Percentiles rank a stretch among this genome's conserved stretches.
Evolutionary conservation across 2,113 vertebrate genomes (phyloP).

Genomic region (Dasyurus viverrinus): DNA sequence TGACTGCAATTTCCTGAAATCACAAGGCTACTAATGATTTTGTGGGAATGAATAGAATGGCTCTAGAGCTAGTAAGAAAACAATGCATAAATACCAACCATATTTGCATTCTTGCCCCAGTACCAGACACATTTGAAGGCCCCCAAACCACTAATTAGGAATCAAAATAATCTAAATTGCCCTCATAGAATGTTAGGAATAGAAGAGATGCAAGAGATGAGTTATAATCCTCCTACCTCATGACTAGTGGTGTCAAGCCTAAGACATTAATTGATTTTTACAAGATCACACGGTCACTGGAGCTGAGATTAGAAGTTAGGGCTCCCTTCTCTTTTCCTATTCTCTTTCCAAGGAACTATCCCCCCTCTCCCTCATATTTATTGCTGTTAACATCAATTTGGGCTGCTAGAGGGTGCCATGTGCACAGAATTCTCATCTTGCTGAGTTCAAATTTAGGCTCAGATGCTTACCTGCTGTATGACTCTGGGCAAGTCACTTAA

Average conservation of each 20-base stretch:
- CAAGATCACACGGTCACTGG: not conserved
- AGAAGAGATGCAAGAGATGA: not conserved
- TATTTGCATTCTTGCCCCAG: not conserved
- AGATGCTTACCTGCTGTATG: not conserved
- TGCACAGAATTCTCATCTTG: not conserved
- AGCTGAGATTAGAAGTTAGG: not conserved
- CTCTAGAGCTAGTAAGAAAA: not conserved
- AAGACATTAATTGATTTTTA: not conserved
- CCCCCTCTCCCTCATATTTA: not conserved
- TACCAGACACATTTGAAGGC: slow-evolving; percentile 6
- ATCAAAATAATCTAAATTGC: not conserved
- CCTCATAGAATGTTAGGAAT: not conserved
- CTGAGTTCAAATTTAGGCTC: not conserved
- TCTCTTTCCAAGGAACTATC: not conserved
- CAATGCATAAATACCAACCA: not conserved
- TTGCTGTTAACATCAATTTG: not conserved
- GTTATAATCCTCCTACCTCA: too few relatives aligned
- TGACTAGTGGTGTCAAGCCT: not conserved
- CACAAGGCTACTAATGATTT: slow-evolving; percentile 14
- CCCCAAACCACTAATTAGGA: not conserved
- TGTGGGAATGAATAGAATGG: not conserved
- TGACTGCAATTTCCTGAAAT: not conserved
- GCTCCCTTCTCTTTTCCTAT: not conserved
- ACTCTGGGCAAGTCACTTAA: not conserved
- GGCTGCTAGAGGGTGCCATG: not conserved